Percentiles rank a stretch among this genome's conserved stretches.
These are phyloP conservation scores for Bothrops jararaca DNA, from an alignment of 2,113 vertebrate genomes.

Conservation along the genomic window DNA sequence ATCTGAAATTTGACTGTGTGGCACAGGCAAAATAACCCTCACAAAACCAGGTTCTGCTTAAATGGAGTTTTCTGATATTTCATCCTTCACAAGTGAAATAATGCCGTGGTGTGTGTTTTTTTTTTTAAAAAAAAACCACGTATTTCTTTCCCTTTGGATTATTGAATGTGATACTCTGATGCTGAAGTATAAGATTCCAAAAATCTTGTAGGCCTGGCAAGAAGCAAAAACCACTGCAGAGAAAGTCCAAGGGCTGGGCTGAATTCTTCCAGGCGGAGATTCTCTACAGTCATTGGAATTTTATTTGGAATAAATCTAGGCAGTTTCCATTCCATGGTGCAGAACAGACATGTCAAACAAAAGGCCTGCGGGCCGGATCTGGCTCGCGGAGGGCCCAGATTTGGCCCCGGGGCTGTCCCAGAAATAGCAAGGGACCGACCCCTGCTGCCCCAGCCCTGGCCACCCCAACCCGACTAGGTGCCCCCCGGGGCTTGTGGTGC, in stretches of 20 bases:
- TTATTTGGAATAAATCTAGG: conserved; percentile 43
- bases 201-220: conserved; percentile 44
- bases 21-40: conserved; percentile 51
- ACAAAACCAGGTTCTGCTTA: conserved; percentile 45
- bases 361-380: too few species aligned
- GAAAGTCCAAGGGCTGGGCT: conserved; percentile 27
- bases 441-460: too few species aligned
- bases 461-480: too few species aligned
- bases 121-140: conserved; percentile 23
- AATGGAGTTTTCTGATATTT: conserved; percentile 30
- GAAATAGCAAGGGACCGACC: too few species aligned
- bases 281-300: conserved; percentile 35
- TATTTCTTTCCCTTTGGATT: conserved; percentile 18
- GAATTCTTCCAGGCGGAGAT: conserved; percentile 43
- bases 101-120: neutral
- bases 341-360: neutral
- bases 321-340: conserved; percentile 33
- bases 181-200: conserved; percentile 44
- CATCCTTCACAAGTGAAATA: conserved; percentile 3
- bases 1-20: conserved; percentile 58
- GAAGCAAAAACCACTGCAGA: conserved; percentile 43
- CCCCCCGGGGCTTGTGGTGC: too few species aligned
- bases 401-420: too few species aligned
- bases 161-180: conserved; percentile 38
- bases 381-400: too few species aligned